phyloP scores from a whole-genome alignment of 2,113 vertebrate species.

The Melanostigma gelatinosum region DNA sequence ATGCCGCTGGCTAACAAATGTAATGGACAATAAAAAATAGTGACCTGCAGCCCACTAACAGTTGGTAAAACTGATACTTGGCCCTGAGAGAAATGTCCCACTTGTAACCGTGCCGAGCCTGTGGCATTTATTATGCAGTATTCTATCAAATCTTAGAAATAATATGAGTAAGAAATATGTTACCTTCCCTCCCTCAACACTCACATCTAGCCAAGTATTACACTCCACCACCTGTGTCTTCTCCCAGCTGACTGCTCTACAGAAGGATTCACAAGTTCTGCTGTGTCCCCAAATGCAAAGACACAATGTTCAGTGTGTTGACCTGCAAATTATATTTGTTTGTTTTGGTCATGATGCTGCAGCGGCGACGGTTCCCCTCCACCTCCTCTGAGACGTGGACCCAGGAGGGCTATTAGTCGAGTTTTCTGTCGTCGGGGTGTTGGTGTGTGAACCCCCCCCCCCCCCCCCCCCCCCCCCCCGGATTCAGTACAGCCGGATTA shows the following conservation, averaged over 20 bases:
- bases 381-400: background rate
- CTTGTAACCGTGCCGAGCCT: background rate
- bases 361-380: background rate
- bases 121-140: background rate
- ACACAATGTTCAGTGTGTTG: constrained; percentile 5
- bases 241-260: constrained; percentile 25
- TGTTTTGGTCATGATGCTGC: constrained; percentile 19
- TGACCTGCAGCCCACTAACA: background rate
- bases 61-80: constrained; percentile 2
- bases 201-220: background rate
- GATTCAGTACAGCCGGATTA: constrained; percentile 12
- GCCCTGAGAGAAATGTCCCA: background rate
- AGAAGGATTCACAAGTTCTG: background rate
- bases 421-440: constrained; percentile 11
- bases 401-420: constrained; percentile 15
- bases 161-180: background rate
- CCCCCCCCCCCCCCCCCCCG: background rate
- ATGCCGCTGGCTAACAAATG: background rate
- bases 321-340: constrained; percentile 33
- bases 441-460: background rate
- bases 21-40: background rate
- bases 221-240: background rate
- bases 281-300: background rate
- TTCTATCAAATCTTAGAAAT: background rate
- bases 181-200: background rate